phyloP scores from a whole-genome alignment of 2,113 vertebrate genomes.

The Hassar affinis region DNA sequence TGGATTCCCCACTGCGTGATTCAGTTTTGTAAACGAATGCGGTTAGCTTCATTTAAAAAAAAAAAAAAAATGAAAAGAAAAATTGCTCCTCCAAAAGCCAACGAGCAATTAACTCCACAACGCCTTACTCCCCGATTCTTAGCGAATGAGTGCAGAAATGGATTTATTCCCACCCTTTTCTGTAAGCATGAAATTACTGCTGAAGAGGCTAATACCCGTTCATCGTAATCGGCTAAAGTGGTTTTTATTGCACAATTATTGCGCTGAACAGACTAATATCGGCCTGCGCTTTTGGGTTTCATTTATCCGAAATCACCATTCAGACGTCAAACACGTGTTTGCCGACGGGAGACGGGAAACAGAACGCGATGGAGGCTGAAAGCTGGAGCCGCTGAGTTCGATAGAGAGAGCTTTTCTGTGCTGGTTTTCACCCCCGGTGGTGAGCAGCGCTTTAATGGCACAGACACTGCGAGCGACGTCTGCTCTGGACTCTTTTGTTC shows the following conservation, averaged over 20 bases:
- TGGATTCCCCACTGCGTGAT: constrained; percentile 40
- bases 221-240: constrained; percentile 45
- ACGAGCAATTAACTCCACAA: constrained; percentile 49
- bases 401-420: constrained; percentile 9
- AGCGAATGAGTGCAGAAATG: constrained; percentile 41
- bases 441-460: background rate
- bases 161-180: constrained; percentile 35
- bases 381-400: background rate
- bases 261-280: constrained; percentile 38
- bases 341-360: constrained; percentile 8
- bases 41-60: constrained; percentile 59
- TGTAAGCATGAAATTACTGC: constrained; percentile 53
- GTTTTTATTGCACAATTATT: constrained; percentile 41
- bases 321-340: constrained; percentile 19
- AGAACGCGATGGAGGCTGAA: background rate
- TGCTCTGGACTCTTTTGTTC: constrained; percentile 65
- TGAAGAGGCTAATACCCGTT: constrained; percentile 49
- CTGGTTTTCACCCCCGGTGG: background rate
- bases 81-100: constrained; percentile 27
- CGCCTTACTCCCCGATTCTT: constrained; percentile 47
- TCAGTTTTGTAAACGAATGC: constrained; percentile 49
- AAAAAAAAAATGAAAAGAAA: constrained; percentile 2
- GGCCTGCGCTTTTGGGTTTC: constrained; percentile 28
- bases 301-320: constrained; percentile 32
- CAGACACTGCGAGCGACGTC: constrained; percentile 57